Evolutionary conservation across 2,113 vertebrate species (phyloP).

Genomic region (Anarrhichthys ocellatus): DNA sequence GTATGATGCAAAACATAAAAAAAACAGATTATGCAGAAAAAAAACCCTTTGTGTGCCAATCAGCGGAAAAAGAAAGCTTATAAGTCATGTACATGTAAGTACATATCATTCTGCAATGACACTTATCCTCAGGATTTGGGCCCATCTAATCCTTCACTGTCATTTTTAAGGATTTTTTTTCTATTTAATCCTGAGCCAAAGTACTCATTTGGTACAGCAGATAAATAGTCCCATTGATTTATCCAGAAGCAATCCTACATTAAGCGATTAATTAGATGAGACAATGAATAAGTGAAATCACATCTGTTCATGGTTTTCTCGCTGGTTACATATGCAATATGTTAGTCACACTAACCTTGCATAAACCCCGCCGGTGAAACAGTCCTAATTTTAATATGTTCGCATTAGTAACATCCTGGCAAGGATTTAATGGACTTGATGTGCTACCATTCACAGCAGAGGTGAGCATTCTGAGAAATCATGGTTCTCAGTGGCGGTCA

Average conservation of each 20-base stretch:
- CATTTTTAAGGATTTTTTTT: slow-evolving; percentile 63
- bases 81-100: slow-evolving; percentile 52
- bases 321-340: slow-evolving; percentile 53
- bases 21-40: slow-evolving; percentile 36
- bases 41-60: slow-evolving; percentile 32
- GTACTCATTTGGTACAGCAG: slow-evolving; percentile 67
- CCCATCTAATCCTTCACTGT: slow-evolving; percentile 72
- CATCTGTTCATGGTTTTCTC: slow-evolving; percentile 54
- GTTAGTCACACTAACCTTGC: slow-evolving; percentile 59
- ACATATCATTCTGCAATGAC: slow-evolving; percentile 66
- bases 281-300: slow-evolving; percentile 68
- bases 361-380: slow-evolving; percentile 29
- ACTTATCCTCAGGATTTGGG: slow-evolving; percentile 62
- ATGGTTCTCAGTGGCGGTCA: slow-evolving; percentile 62
- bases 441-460: slow-evolving; percentile 69
- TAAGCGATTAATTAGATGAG: slow-evolving; percentile 77
- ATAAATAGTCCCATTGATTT: slow-evolving; percentile 74
- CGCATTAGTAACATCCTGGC: slow-evolving; percentile 69
- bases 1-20: slow-evolving; percentile 20
- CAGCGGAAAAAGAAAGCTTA: slow-evolving; percentile 24
- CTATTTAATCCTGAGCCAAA: slow-evolving; percentile 69
- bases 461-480: slow-evolving; percentile 64
- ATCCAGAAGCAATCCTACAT: slow-evolving; percentile 70
- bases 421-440: slow-evolving; percentile 76
- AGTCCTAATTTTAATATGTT: slow-evolving; percentile 72